phyloP scores from a whole-genome alignment of 2,888 invertebrate genomes.

The Cephus runcator region DNA sequence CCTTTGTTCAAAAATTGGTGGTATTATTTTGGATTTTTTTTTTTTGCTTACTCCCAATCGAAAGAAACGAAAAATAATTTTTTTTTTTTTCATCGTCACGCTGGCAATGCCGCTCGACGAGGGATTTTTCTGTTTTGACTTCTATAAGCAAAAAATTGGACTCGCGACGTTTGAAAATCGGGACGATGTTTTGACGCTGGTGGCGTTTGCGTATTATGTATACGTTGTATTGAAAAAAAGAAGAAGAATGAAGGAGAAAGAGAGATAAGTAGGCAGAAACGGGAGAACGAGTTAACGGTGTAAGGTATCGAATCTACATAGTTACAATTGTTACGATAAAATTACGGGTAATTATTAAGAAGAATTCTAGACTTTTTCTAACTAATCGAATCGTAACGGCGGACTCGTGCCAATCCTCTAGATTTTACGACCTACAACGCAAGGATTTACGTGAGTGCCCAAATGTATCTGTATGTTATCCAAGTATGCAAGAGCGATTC shows the following conservation, averaged over 20 bases:
- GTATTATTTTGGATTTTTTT: no score
- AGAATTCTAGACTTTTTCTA: slow-evolving; percentile 64
- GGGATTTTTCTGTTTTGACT: not conserved
- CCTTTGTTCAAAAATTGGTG: no score
- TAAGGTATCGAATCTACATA: slow-evolving; percentile 55
- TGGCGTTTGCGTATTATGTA: not conserved
- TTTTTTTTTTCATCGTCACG: no score
- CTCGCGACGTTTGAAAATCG: no score
- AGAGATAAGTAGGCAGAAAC: slow-evolving; percentile 3
- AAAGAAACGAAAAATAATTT: no score
- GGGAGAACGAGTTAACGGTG: slow-evolving; percentile 12
- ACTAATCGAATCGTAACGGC: slow-evolving; percentile 55
- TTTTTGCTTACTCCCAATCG: no score
- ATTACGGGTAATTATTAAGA: slow-evolving; percentile 62
- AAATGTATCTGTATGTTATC: no score
- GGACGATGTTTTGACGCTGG: no score
- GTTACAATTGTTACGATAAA: slow-evolving; percentile 63
- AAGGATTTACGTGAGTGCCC: not conserved
- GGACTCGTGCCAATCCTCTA: slow-evolving; percentile 57
- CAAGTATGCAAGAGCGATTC: no score
- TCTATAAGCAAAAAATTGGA: no score
- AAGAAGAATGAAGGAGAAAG: slow-evolving; percentile 5
- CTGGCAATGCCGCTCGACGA: not conserved
- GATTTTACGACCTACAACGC: slow-evolving; percentile 54
- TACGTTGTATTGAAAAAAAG: slow-evolving; percentile 6